These are phyloP conservation scores for Percopsis transmontana DNA, from an alignment of 2,113 vertebrate genomes.

Conservation along the genomic window DNA sequence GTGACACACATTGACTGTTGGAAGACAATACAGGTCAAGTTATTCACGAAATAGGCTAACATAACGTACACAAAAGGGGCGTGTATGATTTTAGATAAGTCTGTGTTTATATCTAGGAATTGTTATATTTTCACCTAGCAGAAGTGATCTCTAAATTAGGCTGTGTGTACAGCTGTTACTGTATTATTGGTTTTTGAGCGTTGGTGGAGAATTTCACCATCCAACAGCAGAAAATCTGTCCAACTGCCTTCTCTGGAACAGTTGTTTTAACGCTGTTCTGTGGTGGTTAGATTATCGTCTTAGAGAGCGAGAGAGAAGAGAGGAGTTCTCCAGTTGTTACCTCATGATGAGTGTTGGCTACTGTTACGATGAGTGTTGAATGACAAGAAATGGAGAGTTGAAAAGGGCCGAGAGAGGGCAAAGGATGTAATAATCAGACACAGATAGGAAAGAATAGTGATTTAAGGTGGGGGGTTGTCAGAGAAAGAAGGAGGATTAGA, in stretches of 20 bases:
- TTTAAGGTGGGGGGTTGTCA: neutral
- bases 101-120: neutral
- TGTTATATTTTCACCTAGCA: neutral
- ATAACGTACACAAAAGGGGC: too few species aligned
- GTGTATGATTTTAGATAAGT: too few species aligned
- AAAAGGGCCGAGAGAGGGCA: too few species aligned
- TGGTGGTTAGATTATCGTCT: neutral
- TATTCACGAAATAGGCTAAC: too few species aligned
- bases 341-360: too few species aligned
- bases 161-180: neutral
- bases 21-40: too few species aligned
- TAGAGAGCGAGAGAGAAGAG: neutral
- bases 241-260: neutral
- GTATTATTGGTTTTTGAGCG: neutral
- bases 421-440: neutral
- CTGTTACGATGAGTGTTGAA: too few species aligned
- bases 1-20: too few species aligned
- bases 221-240: conserved; percentile 37
- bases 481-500: neutral
- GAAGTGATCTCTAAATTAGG: too few species aligned
- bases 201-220: conserved; percentile 1
- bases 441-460: neutral
- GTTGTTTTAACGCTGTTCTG: neutral
- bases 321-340: too few species aligned
- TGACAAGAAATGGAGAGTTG: too few species aligned